Conservation (phyloP, 2,797 vertebrate species). For the Arctocebus calabarensis region DNA sequence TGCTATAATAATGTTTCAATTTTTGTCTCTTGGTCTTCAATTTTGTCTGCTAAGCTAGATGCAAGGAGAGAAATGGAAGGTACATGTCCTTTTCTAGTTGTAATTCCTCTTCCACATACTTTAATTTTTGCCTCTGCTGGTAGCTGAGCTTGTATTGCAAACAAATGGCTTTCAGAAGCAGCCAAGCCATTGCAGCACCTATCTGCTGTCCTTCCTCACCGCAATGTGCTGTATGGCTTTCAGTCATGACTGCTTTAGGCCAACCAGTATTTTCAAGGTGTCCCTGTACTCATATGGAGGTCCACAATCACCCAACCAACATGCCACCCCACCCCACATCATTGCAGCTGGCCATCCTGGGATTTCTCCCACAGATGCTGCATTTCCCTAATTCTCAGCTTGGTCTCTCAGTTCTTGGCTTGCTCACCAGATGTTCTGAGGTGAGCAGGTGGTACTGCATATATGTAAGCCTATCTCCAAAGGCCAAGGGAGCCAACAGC, state of each 20-base stretch:
- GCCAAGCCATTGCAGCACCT: background rate
- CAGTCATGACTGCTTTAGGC: background rate
- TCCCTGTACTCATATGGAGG: background rate
- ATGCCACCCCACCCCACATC: background rate
- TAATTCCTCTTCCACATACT: background rate
- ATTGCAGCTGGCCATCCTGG: background rate
- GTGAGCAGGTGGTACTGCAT: background rate
- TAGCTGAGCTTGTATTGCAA: background rate
- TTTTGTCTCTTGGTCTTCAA: background rate
- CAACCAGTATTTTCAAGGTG: background rate
- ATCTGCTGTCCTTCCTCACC: background rate
- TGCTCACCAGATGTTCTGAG: background rate
- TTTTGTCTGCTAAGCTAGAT: background rate
- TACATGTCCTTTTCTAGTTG: background rate
- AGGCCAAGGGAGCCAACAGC: background rate
- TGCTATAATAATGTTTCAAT: background rate
- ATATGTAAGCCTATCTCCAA: background rate
- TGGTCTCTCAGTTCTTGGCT: background rate
- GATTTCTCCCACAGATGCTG: background rate
- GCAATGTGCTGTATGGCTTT: background rate
- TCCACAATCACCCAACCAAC: background rate
- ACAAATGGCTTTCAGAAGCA: background rate
- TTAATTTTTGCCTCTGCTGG: background rate
- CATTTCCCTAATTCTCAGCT: background rate
- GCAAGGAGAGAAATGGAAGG: background rate